Evolutionary conservation across 2,888 invertebrate species (phyloP).

Genomic region (Acrobasis repandana): DNA sequence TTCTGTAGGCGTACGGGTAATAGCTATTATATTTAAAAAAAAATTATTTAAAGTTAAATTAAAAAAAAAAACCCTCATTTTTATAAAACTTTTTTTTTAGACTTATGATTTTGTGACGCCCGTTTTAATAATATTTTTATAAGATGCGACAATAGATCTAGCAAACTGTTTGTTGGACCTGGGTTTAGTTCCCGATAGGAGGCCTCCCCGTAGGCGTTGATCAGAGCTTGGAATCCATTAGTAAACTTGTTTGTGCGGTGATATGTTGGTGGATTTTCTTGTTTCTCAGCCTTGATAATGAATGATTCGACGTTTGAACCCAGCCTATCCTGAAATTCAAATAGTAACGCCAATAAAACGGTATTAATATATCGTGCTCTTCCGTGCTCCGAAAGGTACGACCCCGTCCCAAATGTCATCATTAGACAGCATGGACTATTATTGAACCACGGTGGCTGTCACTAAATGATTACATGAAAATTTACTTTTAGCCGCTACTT

Average conservation of each 20-base stretch:
- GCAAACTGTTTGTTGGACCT: conserved; percentile 66
- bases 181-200: conserved; percentile 96
- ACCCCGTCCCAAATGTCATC: too few species aligned
- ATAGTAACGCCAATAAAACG: conserved; percentile 7
- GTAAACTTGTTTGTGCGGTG: conserved; percentile 96
- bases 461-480: too few species aligned
- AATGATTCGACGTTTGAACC: conserved; percentile 94
- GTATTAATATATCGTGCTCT: too few species aligned
- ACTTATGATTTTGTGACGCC: neutral
- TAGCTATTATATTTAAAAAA: too few species aligned
- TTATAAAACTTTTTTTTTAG: neutral
- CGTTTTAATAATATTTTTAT: neutral
- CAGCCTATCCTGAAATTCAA: conserved; percentile 40
- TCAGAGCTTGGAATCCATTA: conserved; percentile 93
- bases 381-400: neutral
- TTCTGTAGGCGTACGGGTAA: too few species aligned
- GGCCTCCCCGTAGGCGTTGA: conserved; percentile 96
- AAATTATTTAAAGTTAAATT: too few species aligned
- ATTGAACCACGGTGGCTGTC: too few species aligned
- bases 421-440: too few species aligned
- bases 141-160: neutral
- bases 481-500: too few species aligned
- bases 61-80: too few species aligned
- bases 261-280: conserved; percentile 91
- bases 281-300: conserved; percentile 88